These are phyloP conservation scores for Liodrosophila aerea DNA, from an alignment of 2,888 invertebrate species.

Conservation along the genomic window DNA sequence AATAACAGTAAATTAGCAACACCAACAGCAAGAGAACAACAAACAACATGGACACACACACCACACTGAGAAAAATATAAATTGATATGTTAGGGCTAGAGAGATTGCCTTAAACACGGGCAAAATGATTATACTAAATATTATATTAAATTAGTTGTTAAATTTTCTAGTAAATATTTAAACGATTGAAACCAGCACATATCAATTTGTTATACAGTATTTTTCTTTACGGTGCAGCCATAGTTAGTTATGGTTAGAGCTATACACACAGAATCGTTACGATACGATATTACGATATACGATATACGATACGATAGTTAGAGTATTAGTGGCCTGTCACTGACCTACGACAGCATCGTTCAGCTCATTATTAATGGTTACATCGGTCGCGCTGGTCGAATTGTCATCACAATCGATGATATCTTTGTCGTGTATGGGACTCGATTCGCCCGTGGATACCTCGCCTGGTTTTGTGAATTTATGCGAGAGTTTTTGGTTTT, in stretches of 20 bases:
- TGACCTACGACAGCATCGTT: conserved; percentile 82
- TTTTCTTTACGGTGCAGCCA: conserved; percentile 12
- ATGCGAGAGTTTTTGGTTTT: neutral
- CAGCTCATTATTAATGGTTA: conserved; percentile 78
- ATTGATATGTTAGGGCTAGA: no score
- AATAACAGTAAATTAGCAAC: conserved; percentile 45
- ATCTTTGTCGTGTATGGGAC: conserved; percentile 82
- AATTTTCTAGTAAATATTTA: no score
- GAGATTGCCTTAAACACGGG: no score
- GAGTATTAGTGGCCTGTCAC: conserved; percentile 56
- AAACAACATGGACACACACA: conserved; percentile 47
- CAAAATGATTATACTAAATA: no score
- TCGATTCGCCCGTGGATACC: conserved; percentile 82
- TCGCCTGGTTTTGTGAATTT: conserved; percentile 77
- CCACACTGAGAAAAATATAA: neutral
- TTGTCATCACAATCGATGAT: conserved; percentile 80
- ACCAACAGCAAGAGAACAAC: conserved; percentile 44
- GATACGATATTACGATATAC: conserved; percentile 27
- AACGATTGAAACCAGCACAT: no score
- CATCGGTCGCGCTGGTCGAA: conserved; percentile 80
- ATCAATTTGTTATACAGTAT: neutral
- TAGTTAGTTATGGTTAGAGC: conserved; percentile 33
- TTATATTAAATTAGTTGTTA: no score
- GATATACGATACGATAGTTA: conserved; percentile 36
- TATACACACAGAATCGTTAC: conserved; percentile 33